A percentile compares a stretch with the other conserved stretches of the same genome.
phyloP scores from a whole-genome alignment of 2,888 invertebrate species.

The Drosophila longiperda region DNA sequence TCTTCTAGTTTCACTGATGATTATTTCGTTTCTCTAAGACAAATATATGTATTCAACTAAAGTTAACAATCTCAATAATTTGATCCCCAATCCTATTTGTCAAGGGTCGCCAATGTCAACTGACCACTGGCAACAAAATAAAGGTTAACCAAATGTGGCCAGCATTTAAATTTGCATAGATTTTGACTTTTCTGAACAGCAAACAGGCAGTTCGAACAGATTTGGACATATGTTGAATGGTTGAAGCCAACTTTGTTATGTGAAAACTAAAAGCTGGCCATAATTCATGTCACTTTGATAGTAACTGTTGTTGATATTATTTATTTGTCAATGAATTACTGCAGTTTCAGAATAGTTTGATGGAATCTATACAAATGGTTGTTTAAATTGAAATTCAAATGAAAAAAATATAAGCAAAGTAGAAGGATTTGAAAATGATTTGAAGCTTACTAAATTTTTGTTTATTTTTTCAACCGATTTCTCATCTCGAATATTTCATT shows the following conservation, averaged over 20 bases:
- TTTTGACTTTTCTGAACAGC: background rate
- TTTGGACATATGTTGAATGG: slow-evolving; percentile 44
- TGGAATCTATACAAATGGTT: background rate
- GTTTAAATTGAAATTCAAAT: no score
- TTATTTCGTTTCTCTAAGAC: background rate
- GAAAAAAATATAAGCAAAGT: background rate
- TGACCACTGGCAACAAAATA: slow-evolving; percentile 9
- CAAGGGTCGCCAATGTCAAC: slow-evolving; percentile 23
- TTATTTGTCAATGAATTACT: background rate
- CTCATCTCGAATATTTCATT: background rate
- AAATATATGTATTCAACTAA: slow-evolving; percentile 12
- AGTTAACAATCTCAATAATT: slow-evolving; percentile 8
- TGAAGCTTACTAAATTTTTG: background rate
- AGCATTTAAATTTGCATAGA: background rate
- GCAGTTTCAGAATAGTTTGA: background rate
- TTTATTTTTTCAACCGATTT: background rate
- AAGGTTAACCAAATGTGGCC: slow-evolving; percentile 14
- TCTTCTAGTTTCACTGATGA: slow-evolving; percentile 6
- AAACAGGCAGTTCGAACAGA: background rate
- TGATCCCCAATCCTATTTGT: background rate
- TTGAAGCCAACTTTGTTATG: slow-evolving; percentile 47
- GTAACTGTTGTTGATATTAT: background rate
- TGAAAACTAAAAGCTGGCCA: slow-evolving; percentile 49
- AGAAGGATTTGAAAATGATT: background rate
- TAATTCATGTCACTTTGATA: slow-evolving; percentile 7